Evolutionary conservation across 2,113 vertebrate species (phyloP), one percentile per base, ranked within the genome.

Genomic region (Sminthopsis crassicaudata): DNA sequence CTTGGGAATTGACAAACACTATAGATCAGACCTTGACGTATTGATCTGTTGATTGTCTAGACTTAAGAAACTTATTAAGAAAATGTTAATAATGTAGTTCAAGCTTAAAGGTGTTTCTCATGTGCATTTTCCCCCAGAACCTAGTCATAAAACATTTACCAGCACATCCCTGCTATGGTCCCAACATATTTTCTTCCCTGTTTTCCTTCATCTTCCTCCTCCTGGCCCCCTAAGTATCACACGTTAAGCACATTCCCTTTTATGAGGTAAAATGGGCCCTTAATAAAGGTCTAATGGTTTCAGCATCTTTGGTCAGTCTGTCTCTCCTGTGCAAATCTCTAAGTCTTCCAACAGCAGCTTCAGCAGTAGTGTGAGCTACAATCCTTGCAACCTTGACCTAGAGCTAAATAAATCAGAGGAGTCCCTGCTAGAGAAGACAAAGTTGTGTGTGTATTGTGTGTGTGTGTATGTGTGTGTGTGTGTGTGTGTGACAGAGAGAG

Each of bases 391-490:
- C 67, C 23, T 42, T 84, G 36, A 84, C n/a, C 67, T 8, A 84
- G 16, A 84, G n/a, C n/a, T 84, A 12, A 84, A 84, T 84, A 84
- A 23, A 84, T 84, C 67, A 91, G 60, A 92, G 96, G 96, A 93
- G 95, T 95, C 89, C 46, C 46, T 51, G 46, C 25, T 51, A 90
- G n/a, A 76, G 67, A 42, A 84, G 67, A 84, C 67, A 84, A 2
- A 19, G 67, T 42, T 2, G 67, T 25, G 24, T 55, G 54, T 55
- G 54, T 55, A 19, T 55, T 76, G 12, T 76, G 60, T 76, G 60
- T n/a, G 30, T 36, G 57, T 67, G 57, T 30, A 27, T 60, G 60
- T 67, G 26, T 67, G 30, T 67, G 60, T 67, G 57, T 60, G 25
- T 67, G 57, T 67, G 57, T 67, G 27, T 36, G 57, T 30, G 57